phyloP scores from a whole-genome alignment of 2,797 vertebrate genomes.

The Siniperca undulata region DNA sequence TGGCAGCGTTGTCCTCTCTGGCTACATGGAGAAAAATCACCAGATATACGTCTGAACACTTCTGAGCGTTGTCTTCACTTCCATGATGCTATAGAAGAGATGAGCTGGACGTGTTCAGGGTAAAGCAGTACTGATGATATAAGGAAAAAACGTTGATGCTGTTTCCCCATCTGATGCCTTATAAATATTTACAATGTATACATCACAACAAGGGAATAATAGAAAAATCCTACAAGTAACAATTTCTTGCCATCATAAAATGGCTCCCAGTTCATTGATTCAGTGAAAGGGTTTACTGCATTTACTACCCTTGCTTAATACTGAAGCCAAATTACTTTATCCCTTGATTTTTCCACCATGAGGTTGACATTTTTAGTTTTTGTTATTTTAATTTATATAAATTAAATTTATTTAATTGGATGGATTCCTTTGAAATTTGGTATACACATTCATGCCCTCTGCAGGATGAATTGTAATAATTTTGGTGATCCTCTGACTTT shows the following conservation, averaged over 20 bases:
- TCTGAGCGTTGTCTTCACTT: conserved; percentile 27
- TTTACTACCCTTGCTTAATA: not conserved
- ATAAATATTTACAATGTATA: conserved; percentile 59
- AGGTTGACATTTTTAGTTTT: not conserved
- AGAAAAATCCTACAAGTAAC: conserved; percentile 32
- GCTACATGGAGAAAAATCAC: conserved; percentile 50
- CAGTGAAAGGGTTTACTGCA: not conserved
- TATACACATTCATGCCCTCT: not conserved
- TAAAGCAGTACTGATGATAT: conserved; percentile 34
- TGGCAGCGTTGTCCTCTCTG: conserved; percentile 34
- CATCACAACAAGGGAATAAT: conserved; percentile 47
- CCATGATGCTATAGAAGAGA: conserved; percentile 28
- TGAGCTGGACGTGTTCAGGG: conserved; percentile 24
- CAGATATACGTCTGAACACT: conserved; percentile 36
- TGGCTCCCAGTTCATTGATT: conserved; percentile 10
- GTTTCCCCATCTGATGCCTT: conserved; percentile 15
- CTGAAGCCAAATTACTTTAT: not conserved
- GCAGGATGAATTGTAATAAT: not conserved
- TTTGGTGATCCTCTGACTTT: too few species aligned
- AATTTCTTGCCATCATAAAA: conserved; percentile 31
- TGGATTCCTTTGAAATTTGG: not conserved
- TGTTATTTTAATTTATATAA: not conserved
- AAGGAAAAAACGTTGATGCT: conserved; percentile 15
- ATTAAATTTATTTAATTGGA: not conserved
- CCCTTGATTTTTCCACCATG: not conserved